phyloP scores from a whole-genome alignment of 2,113 vertebrate genomes.

The Dendrocopos noguchii region DNA sequence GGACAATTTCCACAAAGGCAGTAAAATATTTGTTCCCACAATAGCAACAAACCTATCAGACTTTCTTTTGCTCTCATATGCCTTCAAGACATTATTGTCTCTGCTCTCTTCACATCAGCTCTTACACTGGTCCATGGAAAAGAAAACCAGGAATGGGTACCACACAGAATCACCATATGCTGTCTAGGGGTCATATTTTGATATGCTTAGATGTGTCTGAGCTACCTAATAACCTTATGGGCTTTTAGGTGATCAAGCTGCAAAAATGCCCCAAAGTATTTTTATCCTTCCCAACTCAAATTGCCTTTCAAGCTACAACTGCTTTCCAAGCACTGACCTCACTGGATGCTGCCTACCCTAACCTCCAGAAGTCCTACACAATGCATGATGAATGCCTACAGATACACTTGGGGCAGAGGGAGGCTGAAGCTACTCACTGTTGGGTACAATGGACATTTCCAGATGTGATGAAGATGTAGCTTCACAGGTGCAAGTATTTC shows the following conservation, averaged over 20 bases:
- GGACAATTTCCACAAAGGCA: background rate
- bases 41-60: background rate
- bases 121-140: background rate
- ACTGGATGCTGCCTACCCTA: background rate
- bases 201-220: constrained; percentile 50
- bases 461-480: background rate
- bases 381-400: accelerated
- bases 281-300: background rate
- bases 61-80: background rate
- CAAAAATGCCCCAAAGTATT: constrained; percentile 58
- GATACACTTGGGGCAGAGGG: accelerated
- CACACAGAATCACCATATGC: background rate
- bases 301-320: background rate
- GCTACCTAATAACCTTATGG: constrained; percentile 44
- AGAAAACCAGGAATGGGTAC: background rate
- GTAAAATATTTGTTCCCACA: background rate
- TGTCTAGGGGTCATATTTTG: constrained; percentile 9
- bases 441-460: background rate
- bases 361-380: background rate
- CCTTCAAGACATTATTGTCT: background rate
- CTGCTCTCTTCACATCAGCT: background rate
- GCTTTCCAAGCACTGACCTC: background rate
- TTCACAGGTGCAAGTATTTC: background rate
- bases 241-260: constrained; percentile 38
- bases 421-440: background rate